Conservation (phyloP, 2,797 vertebrate genomes). For the Sciurus carolinensis region DNA sequence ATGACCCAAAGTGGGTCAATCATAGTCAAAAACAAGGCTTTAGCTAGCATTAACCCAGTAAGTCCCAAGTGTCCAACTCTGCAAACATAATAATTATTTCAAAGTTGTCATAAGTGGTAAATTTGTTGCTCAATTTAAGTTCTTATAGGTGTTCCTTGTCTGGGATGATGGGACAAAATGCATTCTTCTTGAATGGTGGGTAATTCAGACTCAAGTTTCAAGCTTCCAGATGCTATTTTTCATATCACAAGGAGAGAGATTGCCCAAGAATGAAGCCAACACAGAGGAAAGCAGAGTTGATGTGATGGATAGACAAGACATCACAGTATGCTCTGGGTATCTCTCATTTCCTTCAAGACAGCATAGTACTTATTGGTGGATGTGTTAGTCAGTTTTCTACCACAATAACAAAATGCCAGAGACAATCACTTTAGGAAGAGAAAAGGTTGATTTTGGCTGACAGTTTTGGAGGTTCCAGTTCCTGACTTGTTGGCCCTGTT, state of each 20-base stretch:
- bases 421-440: not conserved
- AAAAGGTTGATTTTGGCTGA: not conserved
- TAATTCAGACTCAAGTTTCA: not conserved
- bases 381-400: not conserved
- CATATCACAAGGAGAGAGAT: not conserved
- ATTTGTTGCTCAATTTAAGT: no score
- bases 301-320: no score
- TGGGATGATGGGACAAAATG: not conserved
- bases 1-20: not conserved
- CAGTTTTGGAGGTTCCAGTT: not conserved
- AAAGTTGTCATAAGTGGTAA: no score
- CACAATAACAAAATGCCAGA: not conserved
- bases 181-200: not conserved
- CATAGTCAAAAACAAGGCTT: not conserved
- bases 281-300: not conserved
- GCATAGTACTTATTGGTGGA: not conserved
- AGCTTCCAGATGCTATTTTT: not conserved
- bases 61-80: no score
- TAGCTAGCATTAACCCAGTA: not conserved
- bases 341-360: not conserved
- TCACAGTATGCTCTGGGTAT: not conserved
- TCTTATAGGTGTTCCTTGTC: no score
- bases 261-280: not conserved
- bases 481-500: not conserved
- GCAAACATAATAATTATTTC: no score